A percentile compares a stretch with the other conserved stretches of the same genome.
phyloP scores from a whole-genome alignment of 2,113 vertebrate species.

The cattle (Bos taurus) region ARS-UCD2.0 NC_037338.1:17927501-17928000 shows the following conservation, averaged over 20 bases:
- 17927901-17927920: not conserved
- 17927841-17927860: not conserved
- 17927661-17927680: not conserved
- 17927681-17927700: not conserved
- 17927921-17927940: not conserved
- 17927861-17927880: not conserved
- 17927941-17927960: not conserved
- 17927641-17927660: not conserved
- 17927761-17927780: not conserved
- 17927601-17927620: not conserved
- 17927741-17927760: not conserved
- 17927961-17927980: not conserved
- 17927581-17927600: not conserved
- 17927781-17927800: not conserved
- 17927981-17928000: not conserved
- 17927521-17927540: not conserved
- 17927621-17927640: not conserved
- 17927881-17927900: not conserved
- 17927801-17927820: not conserved
- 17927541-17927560: not conserved
- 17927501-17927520: not conserved
- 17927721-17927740: not conserved
- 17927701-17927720: not conserved
- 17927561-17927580: not conserved
- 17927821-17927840: not conserved